Evolutionary conservation across 2,113 vertebrate species (phyloP), one percentile per base, ranked within the genome.

Genomic region (Pangasianodon gigas): DNA sequence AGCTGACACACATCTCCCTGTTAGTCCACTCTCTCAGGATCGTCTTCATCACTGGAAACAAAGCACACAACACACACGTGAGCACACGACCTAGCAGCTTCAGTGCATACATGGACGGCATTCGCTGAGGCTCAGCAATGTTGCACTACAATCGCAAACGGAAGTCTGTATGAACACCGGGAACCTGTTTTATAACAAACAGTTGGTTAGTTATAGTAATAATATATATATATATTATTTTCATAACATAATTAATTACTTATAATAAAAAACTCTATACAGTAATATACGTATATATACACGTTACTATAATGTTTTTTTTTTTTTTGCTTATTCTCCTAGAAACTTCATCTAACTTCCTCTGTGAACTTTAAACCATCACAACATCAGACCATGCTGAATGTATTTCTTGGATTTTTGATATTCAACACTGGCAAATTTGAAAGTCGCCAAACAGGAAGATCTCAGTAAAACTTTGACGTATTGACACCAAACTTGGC

Each of bases 41-140:
- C 87, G 75, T 94, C 95, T 95, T 96, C 94, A 95, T 93, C 92
- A 96, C 96, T 96, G 95, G 92, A 96, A 96, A 95, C 85, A 92
- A 95, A 95, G 93, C 93, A 95, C 93, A 96, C 88, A 94, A 92
- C 91, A 94, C 26, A 88, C 54, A 80, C 8, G 74, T 88, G 58
- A 88, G 86, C 48, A 48, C 21, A 29, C 6, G 26, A 37, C n/a
- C 26, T 41, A 37, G 65, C 21, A 37, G 69, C 37, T 37, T 48
- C 52, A 16, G 29, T 19, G 67, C 32, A 86, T 89, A 37, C 19
- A 65, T 54, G 41, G 58, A 85, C 5, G 19, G 3, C 16, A 6
- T 84, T 74, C 21, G 13, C 58, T 58, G 84, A n/a, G 32, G 44
- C 13, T 26, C 41, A 5, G 6, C 18, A 37, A 46, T 10, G 56